phyloP scores from a whole-genome alignment of 2,797 vertebrate genomes.

The Platyrinchus mystaceus region DNA sequence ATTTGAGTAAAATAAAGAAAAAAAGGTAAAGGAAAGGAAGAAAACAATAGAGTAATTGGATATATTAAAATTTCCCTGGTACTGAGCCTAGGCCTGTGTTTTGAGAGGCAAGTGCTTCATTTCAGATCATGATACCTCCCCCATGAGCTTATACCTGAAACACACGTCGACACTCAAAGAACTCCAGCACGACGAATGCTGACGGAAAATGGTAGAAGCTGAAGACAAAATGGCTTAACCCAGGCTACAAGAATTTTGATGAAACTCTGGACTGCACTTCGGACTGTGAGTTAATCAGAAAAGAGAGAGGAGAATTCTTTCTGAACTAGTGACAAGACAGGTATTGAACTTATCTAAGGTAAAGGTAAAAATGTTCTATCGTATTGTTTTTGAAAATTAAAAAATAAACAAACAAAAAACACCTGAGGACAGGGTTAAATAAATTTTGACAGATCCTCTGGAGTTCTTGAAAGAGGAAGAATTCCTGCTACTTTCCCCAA shows the following conservation, averaged over 20 bases:
- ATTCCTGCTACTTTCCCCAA: neutral
- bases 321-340: neutral
- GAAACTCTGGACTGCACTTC: neutral
- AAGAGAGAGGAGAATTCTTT: neutral
- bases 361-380: neutral
- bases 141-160: neutral
- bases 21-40: neutral
- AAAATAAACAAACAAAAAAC: neutral
- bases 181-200: neutral
- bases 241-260: neutral
- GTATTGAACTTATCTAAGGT: neutral
- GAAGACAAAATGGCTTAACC: neutral
- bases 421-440: neutral
- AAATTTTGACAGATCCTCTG: neutral
- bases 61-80: neutral
- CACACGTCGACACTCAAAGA: neutral
- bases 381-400: neutral
- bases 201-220: neutral
- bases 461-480: neutral
- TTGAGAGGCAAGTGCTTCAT: neutral
- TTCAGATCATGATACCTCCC: neutral
- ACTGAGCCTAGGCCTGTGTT: neutral
- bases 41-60: neutral
- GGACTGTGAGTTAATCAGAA: neutral
- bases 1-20: neutral